These are phyloP conservation scores for Seriola aureovittata DNA, from an alignment of 2,113 vertebrate species.

Conservation along the genomic window DNA sequence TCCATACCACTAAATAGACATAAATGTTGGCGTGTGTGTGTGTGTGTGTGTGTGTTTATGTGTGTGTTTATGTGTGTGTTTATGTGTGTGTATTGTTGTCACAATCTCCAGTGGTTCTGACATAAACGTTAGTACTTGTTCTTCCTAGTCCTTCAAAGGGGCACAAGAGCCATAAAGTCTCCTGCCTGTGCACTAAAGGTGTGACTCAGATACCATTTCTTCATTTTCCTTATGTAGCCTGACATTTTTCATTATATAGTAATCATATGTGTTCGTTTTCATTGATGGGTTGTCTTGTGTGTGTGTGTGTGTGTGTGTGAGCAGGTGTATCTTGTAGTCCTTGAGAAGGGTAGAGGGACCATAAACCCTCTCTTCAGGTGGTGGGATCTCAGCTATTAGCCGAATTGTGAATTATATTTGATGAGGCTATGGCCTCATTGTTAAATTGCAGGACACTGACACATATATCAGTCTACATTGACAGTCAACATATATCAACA, in stretches of 20 bases:
- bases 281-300: not conserved
- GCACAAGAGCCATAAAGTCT: constrained; percentile 30
- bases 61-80: too few species aligned
- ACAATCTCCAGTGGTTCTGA: not conserved
- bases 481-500: constrained; percentile 54
- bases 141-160: constrained; percentile 50
- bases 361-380: constrained; percentile 51
- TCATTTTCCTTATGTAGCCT: constrained; percentile 43
- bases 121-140: not conserved
- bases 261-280: constrained; percentile 9
- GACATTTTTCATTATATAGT: constrained; percentile 40
- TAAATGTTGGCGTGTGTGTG: too few species aligned
- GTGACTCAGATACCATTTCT: constrained; percentile 15
- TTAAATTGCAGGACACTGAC: constrained; percentile 46
- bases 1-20: too few species aligned
- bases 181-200: not conserved
- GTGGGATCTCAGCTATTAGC: constrained; percentile 49
- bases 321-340: constrained; percentile 51
- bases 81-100: too few species aligned
- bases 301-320: constrained; percentile 29
- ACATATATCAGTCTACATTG: constrained; percentile 50
- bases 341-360: constrained; percentile 65
- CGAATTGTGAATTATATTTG: constrained; percentile 55
- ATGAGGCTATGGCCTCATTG: constrained; percentile 53
- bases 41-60: too few species aligned